Conservation (phyloP, 1,140 invertebrate species). For the Zelostemma sp. region DNA sequence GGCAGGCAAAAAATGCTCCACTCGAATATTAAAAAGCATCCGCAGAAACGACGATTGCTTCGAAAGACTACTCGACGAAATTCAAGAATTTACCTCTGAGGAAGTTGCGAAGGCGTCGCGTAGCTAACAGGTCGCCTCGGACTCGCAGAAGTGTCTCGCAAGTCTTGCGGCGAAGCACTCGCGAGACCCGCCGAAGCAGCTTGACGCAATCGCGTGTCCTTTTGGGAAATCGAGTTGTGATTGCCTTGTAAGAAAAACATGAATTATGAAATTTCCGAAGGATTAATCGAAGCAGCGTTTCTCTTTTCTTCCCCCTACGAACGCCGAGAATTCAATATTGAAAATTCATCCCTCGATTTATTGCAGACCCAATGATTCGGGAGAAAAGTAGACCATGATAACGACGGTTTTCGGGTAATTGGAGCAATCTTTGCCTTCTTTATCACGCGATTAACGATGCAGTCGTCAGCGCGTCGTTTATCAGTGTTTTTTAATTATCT, state of each 20-base stretch:
- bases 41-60: no score
- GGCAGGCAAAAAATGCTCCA: neutral
- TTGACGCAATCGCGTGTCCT: slow-evolving; percentile 61
- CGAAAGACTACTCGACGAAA: no score
- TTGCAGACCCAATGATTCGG: no score
- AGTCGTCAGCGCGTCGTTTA: neutral
- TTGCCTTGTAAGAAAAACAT: slow-evolving; percentile 46
- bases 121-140: slow-evolving; percentile 61
- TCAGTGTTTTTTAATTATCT: no score
- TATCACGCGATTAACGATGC: neutral
- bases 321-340: no score
- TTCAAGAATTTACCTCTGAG: slow-evolving; percentile 56
- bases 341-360: no score
- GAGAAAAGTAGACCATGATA: neutral
- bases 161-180: slow-evolving; percentile 61
- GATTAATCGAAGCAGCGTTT: slow-evolving; percentile 7
- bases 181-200: slow-evolving; percentile 44
- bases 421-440: neutral
- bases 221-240: slow-evolving; percentile 59
- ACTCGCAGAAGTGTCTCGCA: slow-evolving; percentile 57
- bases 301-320: no score
- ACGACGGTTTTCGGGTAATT: no score
- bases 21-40: no score
- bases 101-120: slow-evolving; percentile 63
- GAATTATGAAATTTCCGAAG: neutral